These are phyloP conservation scores for Euplexia lucipara DNA, from an alignment of 2,888 invertebrate species.

Conservation along the genomic window DNA sequence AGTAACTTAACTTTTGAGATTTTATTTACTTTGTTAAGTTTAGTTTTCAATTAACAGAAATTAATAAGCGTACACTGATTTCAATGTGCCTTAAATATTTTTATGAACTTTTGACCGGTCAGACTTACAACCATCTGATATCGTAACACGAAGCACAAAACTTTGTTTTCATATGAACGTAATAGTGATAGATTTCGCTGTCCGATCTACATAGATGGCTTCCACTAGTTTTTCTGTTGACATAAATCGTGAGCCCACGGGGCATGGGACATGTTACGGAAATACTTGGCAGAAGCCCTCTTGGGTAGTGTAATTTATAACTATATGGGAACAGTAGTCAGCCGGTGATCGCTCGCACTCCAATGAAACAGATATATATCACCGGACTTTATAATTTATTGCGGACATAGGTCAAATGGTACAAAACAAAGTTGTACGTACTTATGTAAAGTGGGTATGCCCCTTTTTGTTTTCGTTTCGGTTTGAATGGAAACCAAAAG, in stretches of 20 bases:
- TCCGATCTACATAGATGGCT: slow-evolving; percentile 64
- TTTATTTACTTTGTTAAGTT: too few relatives aligned
- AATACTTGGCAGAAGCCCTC: slow-evolving; percentile 80
- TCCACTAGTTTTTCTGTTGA: slow-evolving; percentile 82
- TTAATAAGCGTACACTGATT: too few relatives aligned
- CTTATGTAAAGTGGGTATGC: slow-evolving; percentile 40
- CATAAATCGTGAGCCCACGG: slow-evolving; percentile 82
- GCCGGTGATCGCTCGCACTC: slow-evolving; percentile 60
- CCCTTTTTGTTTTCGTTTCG: slow-evolving; percentile 14
- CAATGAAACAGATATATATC: slow-evolving; percentile 65
- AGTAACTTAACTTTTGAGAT: too few relatives aligned
- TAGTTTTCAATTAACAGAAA: too few relatives aligned
- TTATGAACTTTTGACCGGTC: background rate
- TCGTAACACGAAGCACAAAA: slow-evolving; percentile 25
- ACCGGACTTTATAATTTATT: slow-evolving; percentile 65
- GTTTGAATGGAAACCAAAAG: background rate
- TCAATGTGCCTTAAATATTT: slow-evolving; percentile 2
- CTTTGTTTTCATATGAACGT: slow-evolving; percentile 48
- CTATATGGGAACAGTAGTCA: slow-evolving; percentile 63
- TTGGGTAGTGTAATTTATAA: slow-evolving; percentile 81
- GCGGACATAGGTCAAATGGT: slow-evolving; percentile 61
- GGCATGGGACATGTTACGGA: slow-evolving; percentile 75
- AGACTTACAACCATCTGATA: background rate
- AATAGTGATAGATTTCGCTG: slow-evolving; percentile 65
- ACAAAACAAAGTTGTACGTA: slow-evolving; percentile 58